phyloP scores from a whole-genome alignment of 2,797 vertebrate genomes.

The Geotrypetes seraphini region DNA sequence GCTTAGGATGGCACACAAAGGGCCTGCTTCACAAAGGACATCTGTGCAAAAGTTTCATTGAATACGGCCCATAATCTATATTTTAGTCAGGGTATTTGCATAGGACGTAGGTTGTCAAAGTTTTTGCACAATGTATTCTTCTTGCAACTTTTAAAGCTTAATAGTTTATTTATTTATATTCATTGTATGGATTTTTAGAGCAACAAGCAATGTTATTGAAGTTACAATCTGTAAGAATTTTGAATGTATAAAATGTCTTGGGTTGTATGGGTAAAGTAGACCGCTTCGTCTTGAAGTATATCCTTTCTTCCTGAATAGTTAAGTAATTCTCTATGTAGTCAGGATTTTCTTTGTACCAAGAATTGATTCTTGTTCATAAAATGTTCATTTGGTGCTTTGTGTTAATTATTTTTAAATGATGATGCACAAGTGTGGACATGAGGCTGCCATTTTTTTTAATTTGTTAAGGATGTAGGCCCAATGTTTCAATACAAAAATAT shows the following conservation, averaged over 20 bases:
- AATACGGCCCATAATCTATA: constrained; percentile 36
- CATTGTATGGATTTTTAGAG: constrained; percentile 46
- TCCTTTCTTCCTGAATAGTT: constrained; percentile 24
- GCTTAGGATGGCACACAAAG: constrained; percentile 55
- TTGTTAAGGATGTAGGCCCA: constrained; percentile 50
- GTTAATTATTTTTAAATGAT: constrained; percentile 42
- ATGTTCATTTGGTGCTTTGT: constrained; percentile 44
- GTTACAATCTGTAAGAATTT: constrained; percentile 37
- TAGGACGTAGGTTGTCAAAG: constrained; percentile 58
- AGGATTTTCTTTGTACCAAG: constrained; percentile 45
- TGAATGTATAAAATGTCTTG: constrained; percentile 54
- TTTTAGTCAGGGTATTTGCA: constrained; percentile 63
- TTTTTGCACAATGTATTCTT: constrained; percentile 58
- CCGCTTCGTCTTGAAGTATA: constrained; percentile 27
- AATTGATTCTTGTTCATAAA: constrained; percentile 30
- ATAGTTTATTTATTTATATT: constrained; percentile 64
- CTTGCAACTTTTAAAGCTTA: constrained; percentile 53
- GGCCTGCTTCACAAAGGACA: constrained; percentile 34
- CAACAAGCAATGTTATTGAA: constrained; percentile 38
- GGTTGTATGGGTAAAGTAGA: constrained; percentile 31
- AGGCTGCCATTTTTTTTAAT: constrained; percentile 47
- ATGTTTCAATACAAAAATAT: constrained; percentile 57
- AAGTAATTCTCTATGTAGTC: constrained; percentile 40
- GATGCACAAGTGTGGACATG: constrained; percentile 39
- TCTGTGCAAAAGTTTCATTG: constrained; percentile 26